Percentiles rank a stretch among this genome's conserved stretches.
Evolutionary conservation across 1,140 invertebrate species (phyloP).

Genomic region (Cyphomyrmex costatus): DNA sequence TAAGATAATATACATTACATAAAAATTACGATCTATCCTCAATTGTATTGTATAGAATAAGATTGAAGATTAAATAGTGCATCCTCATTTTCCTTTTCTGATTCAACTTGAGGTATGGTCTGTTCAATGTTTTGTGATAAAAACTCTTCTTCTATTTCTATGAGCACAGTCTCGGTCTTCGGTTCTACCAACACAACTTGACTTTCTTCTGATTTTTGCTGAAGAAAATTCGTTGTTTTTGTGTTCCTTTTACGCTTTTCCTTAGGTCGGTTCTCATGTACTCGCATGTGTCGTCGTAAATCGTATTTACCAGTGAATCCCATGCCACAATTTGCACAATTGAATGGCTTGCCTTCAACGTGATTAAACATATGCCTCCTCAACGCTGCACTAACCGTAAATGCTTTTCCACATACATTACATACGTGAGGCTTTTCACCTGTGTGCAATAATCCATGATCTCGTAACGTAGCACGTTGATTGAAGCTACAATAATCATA

Average conservation of each 20-base stretch:
- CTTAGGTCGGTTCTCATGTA: conserved; percentile 79
- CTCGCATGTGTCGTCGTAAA: conserved; percentile 83
- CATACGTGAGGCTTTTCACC: conserved; percentile 87
- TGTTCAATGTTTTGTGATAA: conserved; percentile 78
- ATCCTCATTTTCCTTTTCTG: conserved; percentile 85
- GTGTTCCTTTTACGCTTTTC: conserved; percentile 65
- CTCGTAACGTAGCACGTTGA: conserved; percentile 82
- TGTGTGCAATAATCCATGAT: conserved; percentile 86
- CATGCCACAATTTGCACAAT: conserved; percentile 84
- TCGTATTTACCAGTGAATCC: conserved; percentile 85
- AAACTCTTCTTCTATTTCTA: conserved; percentile 79
- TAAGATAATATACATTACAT: not conserved
- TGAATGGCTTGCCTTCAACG: conserved; percentile 85
- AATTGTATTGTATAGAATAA: conserved; percentile 78
- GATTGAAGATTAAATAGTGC: conserved; percentile 78
- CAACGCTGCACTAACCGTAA: conserved; percentile 84
- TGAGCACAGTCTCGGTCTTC: conserved; percentile 76
- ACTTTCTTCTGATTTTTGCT: conserved; percentile 43
- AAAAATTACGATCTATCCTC: conserved; percentile 9
- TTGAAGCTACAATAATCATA: conserved; percentile 76
- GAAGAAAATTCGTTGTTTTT: conserved; percentile 53
- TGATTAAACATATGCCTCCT: conserved; percentile 85
- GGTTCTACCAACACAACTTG: conserved; percentile 58
- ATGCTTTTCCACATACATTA: conserved; percentile 84
- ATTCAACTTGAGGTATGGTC: conserved; percentile 79